These are phyloP conservation scores for Lepidocyrtoides sp. DNA, from an alignment of 2,888 invertebrate genomes.

Conservation along the genomic window DNA sequence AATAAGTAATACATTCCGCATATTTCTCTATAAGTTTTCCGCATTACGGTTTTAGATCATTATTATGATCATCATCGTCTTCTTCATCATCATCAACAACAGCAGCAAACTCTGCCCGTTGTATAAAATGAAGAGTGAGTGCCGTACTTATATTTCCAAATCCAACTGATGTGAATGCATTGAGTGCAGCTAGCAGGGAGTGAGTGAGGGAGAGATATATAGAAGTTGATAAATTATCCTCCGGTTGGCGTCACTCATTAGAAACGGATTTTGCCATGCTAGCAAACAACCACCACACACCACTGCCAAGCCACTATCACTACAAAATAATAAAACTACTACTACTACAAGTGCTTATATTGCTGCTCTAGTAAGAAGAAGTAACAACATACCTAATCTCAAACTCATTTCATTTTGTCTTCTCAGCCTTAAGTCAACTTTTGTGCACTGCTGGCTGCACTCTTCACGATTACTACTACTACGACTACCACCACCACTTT, in stretches of 20 bases:
- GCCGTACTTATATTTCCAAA: neutral
- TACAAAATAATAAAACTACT: slow-evolving; percentile 33
- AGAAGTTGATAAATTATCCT: slow-evolving; percentile 85
- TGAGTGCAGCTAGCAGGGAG: neutral
- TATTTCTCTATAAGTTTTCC: neutral
- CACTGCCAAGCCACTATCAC: slow-evolving; percentile 41
- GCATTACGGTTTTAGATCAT: slow-evolving; percentile 6
- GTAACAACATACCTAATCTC: slow-evolving; percentile 16
- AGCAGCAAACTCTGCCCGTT: neutral
- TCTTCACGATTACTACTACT: slow-evolving; percentile 24
- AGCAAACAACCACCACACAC: slow-evolving; percentile 67
- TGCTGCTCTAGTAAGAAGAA: neutral
- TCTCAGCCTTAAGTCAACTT: slow-evolving; percentile 64
- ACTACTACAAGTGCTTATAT: neutral
- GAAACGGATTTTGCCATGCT: slow-evolving; percentile 85
- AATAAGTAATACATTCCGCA: neutral
- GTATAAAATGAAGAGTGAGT: too few species aligned
- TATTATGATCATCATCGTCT: neutral
- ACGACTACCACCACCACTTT: neutral
- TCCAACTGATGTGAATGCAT: neutral
- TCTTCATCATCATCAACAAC: neutral
- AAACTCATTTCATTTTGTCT: slow-evolving; percentile 75
- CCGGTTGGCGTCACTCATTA: slow-evolving; percentile 85
- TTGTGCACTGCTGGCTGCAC: slow-evolving; percentile 52
- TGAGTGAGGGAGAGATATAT: slow-evolving; percentile 50